Evolutionary conservation across 1,140 invertebrate species (phyloP), one percentile per base, ranked within the genome.

Genomic region (Drosophila malerkotliana): DNA sequence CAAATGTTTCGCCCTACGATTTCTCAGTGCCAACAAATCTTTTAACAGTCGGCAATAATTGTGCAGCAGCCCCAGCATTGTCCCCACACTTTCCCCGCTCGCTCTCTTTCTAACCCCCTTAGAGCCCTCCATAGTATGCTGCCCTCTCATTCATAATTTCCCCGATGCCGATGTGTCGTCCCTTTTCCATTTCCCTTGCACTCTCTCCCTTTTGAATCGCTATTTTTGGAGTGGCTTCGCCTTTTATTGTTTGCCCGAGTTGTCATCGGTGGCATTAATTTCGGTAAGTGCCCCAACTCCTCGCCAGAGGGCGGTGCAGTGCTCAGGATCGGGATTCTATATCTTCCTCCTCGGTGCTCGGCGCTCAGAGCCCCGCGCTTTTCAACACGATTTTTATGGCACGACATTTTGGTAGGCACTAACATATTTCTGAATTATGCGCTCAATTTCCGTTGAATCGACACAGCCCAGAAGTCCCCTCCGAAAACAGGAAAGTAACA

Each of bases 1-100:
- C 82, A 81, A 77, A 84, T 85, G 58, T 57, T 75, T 44, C 54
- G 59, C 44, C 34, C 51, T 44, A 24, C 54, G 47, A 60, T 58
- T 69, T 26, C 41, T 59, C 60, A 56, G 45, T 44, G 72, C 77
- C 73, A 79, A 90, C 89, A 90, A 90, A 90, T 90, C 89, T 91
- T 63, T 90, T 91, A 91, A 85, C 89, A 90, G 89, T 91, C 82
- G 80, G 88, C 80, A 89, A 91, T 90, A 90, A 91, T 90, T 76
- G 82, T 87, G 83, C 63, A 67, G 80, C 73, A 75, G 74, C 55
- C 58, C 67, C 59, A 68, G 57, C 74, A 61, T 77, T 90, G 79
- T 90, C 72, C 71, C 72, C 61, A 66, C 53, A 44, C 54, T 21
- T 45, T 28, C 30, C 32, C 51, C 37, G 44, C 14, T 12, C 18